Evolutionary conservation across 2,888 invertebrate species (phyloP).

Genomic region (Deilephila elpenor): DNA sequence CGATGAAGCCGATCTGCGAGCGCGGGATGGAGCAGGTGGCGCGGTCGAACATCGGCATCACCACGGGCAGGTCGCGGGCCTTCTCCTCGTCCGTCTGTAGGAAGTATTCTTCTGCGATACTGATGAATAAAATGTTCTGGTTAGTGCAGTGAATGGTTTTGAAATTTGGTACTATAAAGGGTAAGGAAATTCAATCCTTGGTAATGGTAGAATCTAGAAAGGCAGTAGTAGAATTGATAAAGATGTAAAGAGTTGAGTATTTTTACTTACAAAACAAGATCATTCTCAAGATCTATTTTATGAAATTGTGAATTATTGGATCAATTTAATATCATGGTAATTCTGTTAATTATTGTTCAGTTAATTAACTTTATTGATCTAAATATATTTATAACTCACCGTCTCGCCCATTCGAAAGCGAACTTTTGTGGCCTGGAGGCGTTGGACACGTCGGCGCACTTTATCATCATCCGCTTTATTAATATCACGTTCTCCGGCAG

Average conservation of each 20-base stretch:
- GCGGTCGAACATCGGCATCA: slow-evolving; percentile 99
- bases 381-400: slow-evolving; percentile 55
- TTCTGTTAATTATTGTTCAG: too few relatives aligned
- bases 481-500: slow-evolving; percentile 93
- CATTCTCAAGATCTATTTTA: too few relatives aligned
- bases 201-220: too few relatives aligned
- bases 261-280: too few relatives aligned
- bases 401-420: slow-evolving; percentile 96
- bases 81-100: slow-evolving; percentile 99
- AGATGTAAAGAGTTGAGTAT: too few relatives aligned
- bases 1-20: slow-evolving; percentile 98
- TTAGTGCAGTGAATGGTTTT: background rate
- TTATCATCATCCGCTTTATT: slow-evolving; percentile 98
- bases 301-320: too few relatives aligned
- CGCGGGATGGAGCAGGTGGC: slow-evolving; percentile 97
- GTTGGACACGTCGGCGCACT: slow-evolving; percentile 99
- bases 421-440: slow-evolving; percentile 94
- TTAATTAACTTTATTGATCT: background rate
- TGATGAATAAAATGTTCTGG: slow-evolving; percentile 42
- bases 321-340: too few relatives aligned
- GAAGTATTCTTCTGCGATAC: slow-evolving; percentile 99
- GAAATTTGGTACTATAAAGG: too few relatives aligned
- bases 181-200: too few relatives aligned
- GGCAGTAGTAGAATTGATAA: too few relatives aligned
- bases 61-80: slow-evolving; percentile 93